Conservation (phyloP, 1,140 invertebrate species). For the Brachionus paranguensis region DNA sequence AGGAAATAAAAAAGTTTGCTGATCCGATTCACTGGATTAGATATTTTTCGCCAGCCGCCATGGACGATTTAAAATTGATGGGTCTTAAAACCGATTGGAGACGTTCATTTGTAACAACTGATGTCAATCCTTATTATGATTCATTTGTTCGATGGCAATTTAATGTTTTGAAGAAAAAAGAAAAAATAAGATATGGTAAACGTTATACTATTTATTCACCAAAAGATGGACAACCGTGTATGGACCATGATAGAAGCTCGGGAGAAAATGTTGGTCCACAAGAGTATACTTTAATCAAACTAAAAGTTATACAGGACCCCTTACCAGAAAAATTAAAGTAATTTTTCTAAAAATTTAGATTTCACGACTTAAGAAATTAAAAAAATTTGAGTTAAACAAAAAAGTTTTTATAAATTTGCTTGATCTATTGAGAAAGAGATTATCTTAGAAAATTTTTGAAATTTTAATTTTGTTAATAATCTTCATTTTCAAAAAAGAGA, state of each 20-base stretch:
- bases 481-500: no score
- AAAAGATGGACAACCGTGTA: conserved; percentile 92
- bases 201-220: conserved; percentile 94
- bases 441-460: no score
- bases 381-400: no score
- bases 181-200: conserved; percentile 93
- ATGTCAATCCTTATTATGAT: conserved; percentile 94
- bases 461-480: no score
- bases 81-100: conserved; percentile 94
- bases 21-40: conserved; percentile 76
- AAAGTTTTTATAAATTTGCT: no score
- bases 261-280: conserved; percentile 96
- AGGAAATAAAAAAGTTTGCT: conserved; percentile 87
- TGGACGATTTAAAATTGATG: conserved; percentile 77
- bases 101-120: conserved; percentile 92
- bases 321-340: conserved; percentile 65
- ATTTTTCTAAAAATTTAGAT: not conserved
- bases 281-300: conserved; percentile 95
- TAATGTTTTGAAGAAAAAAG: conserved; percentile 72
- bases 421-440: no score
- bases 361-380: no score
- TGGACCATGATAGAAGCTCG: conserved; percentile 93
- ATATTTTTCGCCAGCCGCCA: conserved; percentile 86
- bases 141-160: conserved; percentile 98
- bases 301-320: conserved; percentile 67